Conservation (phyloP, 2,888 invertebrate genomes). For the Cenopis cana region DNA sequence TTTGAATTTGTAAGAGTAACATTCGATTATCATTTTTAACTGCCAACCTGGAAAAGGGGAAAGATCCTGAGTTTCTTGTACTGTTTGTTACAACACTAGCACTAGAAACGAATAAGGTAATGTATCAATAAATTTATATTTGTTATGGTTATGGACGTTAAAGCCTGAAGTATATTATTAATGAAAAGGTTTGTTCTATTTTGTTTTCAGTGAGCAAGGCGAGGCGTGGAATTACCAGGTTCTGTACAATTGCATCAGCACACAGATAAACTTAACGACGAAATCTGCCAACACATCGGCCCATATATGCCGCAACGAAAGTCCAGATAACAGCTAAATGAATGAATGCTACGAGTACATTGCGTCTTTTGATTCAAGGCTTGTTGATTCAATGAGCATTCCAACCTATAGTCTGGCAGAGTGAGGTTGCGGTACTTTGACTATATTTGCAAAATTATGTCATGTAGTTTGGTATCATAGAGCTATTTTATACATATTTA, state of each 20-base stretch:
- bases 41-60: too few species aligned
- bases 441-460: too few species aligned
- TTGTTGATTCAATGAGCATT: constrained; percentile 8
- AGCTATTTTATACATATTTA: too few species aligned
- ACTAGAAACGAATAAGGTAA: too few species aligned
- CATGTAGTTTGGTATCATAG: too few species aligned
- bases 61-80: too few species aligned
- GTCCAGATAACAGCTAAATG: background rate
- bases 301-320: constrained; percentile 7
- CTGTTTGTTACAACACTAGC: too few species aligned
- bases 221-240: constrained; percentile 17
- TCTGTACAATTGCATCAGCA: constrained; percentile 17
- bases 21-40: too few species aligned
- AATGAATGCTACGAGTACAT: constrained; percentile 6
- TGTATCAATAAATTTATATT: too few species aligned
- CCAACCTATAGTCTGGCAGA: background rate
- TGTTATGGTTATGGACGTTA: too few species aligned
- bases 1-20: too few species aligned
- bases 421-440: constrained; percentile 3
- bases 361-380: background rate
- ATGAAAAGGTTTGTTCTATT: constrained; percentile 26
- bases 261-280: constrained; percentile 20
- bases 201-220: constrained; percentile 32
- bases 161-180: too few species aligned
- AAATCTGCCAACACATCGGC: constrained; percentile 32